A percentile compares a stretch with the other conserved stretches of the same genome.
phyloP scores from a whole-genome alignment of 2,797 vertebrate species.

The Staurois parvus region DNA sequence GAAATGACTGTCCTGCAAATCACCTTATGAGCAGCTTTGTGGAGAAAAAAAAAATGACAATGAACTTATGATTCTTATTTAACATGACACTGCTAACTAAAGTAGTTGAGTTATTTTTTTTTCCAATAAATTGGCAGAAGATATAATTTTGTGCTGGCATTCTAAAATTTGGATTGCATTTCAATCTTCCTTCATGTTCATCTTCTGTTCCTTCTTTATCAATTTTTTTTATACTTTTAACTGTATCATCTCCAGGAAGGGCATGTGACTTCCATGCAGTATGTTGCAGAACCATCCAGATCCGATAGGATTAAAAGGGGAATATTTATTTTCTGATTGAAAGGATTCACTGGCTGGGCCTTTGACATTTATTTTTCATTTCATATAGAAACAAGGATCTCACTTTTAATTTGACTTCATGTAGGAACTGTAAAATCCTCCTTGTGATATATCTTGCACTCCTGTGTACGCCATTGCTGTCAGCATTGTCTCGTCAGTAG shows the following conservation, averaged over 20 bases:
- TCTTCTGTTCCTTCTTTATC: slow-evolving; percentile 68
- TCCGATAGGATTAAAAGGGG: slow-evolving; percentile 69
- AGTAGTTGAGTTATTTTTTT: slow-evolving; percentile 89
- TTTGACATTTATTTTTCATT: slow-evolving; percentile 66
- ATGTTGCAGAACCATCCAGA: slow-evolving; percentile 27
- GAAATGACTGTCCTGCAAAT: slow-evolving; percentile 82
- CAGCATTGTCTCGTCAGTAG: slow-evolving; percentile 83
- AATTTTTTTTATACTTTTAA: slow-evolving; percentile 18
- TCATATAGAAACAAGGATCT: slow-evolving; percentile 72
- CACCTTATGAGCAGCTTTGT: slow-evolving; percentile 87
- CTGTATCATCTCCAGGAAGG: slow-evolving; percentile 15
- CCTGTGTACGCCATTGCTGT: slow-evolving; percentile 73
- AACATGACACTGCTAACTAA: slow-evolving; percentile 97
- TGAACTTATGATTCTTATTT: slow-evolving; percentile 92
- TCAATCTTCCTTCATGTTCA: slow-evolving; percentile 72
- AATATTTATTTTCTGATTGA: slow-evolving; percentile 92
- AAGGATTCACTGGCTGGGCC: slow-evolving; percentile 76
- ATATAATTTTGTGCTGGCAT: slow-evolving; percentile 83
- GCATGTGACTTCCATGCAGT: slow-evolving; percentile 43
- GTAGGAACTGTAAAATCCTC: slow-evolving; percentile 73
- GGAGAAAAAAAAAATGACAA: slow-evolving; percentile 81
- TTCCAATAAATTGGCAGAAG: slow-evolving; percentile 85
- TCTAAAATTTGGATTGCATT: slow-evolving; percentile 81
- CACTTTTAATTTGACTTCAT: slow-evolving; percentile 66
- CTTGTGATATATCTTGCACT: slow-evolving; percentile 74